Base-by-base conservation (phyloP, 2,113 vertebrate genomes). In the Conger conger region DNA sequence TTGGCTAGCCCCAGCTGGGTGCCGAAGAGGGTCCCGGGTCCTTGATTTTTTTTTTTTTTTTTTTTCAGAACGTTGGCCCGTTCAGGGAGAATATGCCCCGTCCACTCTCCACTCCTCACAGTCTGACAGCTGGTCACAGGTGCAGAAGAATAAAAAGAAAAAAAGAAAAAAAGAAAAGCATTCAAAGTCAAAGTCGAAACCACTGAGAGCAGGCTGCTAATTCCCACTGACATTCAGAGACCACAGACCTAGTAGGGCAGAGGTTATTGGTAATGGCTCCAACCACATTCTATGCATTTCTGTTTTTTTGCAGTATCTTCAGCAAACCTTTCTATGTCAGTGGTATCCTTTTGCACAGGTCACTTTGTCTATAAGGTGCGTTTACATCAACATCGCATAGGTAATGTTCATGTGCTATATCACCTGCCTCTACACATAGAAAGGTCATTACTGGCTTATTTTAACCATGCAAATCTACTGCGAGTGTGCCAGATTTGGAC, bases 1-100 rank as follows among this genome's bases (percentile, higher is more conserved):
- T 94, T 92, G 79, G 68, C 86, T 36, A 20, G 87, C 90, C 90
- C 90, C 84, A 85, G 80, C 89, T 89, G 45, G 4, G 37, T 89
- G 87, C 87, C 73, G 37, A 6, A 76, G 84, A 87, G 86, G 85
- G 76, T 23, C 79, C 80, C 18, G 36, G 87, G 88, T 83, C 89
- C 88, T 93, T 92, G 91, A 91, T 50, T 50, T 50, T 50, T 50
- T 50, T 50, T 13, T 50, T 13, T 50, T 50, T 50, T 42, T 42
- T 42, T 92, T 90, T 88, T 82, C 40, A 84, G 89, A 86, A 81
- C 40, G 89, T 89, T 93, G 91, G 92, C 90, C 88, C 85, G 23
- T 73, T 16, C 13, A 16, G 13, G 50, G 84, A 57, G 20, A 45
- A 18, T 11, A 50, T 13, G 7, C 45, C 45, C 45, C 40, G 4